Evolutionary conservation across 2,888 invertebrate species (phyloP), one percentile per base, ranked within the genome.

Genomic region (Polymixis flavicincta): DNA sequence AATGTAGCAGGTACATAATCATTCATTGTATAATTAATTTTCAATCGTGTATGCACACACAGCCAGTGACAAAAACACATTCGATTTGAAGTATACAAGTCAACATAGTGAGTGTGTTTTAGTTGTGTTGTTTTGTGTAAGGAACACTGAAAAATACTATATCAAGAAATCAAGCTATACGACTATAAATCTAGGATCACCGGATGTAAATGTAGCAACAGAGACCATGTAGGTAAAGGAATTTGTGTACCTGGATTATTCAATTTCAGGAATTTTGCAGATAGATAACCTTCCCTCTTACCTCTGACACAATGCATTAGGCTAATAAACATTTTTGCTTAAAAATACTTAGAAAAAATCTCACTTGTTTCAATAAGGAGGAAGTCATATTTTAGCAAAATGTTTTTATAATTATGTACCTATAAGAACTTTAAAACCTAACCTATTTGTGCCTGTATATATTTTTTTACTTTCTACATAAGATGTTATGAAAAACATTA

Each of bases 261-360:
- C 32, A 5, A 5, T 28, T 25, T 55, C 25, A 42, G 9, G 17
- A 48, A 45, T 55, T 65, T 70, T 48, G 11, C 14, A 28, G 14
- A 13, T 2, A 57, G 5, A n/a, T 19, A 25, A n/a, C 6, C 11
- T 64, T n/a, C 32, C 65, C 25, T 14, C 28, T 22, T 22, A 32
- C 22, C 50, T 69, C 37, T 42, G 25, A 28, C 50, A 66, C 11
- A 37, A 65, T 37, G 25, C n/a, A 50, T 37, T 28, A 63, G 42
- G 13, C 25, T 45, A 45, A 19, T 63, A 7, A 37, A 48, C 5
- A 22, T 25, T 32, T 17, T 22, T 60, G 17, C 22, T 45, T 52
- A 50, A 37, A 48, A 50, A 59, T 72, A 72, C 37, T 25, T 57
- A 37, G 42, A 73, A 42, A 73, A 73, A 50, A 73, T n/a, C 48